Evolutionary conservation across 2,888 invertebrate species (phyloP), one percentile per base, ranked within the genome.

Genomic region (Synanthedon formicaeformis): DNA sequence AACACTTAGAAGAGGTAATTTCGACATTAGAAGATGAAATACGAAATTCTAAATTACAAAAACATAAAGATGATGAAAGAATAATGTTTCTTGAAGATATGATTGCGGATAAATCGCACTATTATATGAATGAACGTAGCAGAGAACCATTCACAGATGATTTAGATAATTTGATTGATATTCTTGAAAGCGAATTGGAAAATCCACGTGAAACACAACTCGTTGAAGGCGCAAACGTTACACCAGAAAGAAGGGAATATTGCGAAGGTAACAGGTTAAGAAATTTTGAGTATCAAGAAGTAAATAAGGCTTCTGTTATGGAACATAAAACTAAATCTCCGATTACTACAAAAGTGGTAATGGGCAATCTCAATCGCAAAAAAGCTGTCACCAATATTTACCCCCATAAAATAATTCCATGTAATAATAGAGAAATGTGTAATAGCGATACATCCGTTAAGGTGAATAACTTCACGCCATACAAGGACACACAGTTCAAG

Each of bases 111-210:
- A 75, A 67, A 55, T 75, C 82, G 60, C 52, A 62, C 4, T 64
- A 63, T 51, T 65, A 65, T 51, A 56, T 60, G 50, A 63, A 62
- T 50, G 67, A 69, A 48, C 67, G 61, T 12, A 68, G 60, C 40
- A 57, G 61, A 3, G 71, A 74, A 48, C 55, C 62, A n/a, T 75
- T 74, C 16, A 57, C 67, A 2, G 77, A 78, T 48, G 75, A 81
- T 54, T 61, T 87, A 16, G 81, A 85, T 57, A 73, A 69, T 55
- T 66, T 87, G 51, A 80, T 86, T 14, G 78, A 79, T 69, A 78
- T 78, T 48, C 69, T 86, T 6, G 87, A 86, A 70, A 71, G 81
- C 34, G 87, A 87, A 64, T 61, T 87, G 51, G 74, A 67, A 45
- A 63, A 69, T 27, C 67, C 78, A 41, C 60, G 71, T 51, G 73